Conservation (phyloP, 2,888 invertebrate species). For the Xiphydria camelus region DNA sequence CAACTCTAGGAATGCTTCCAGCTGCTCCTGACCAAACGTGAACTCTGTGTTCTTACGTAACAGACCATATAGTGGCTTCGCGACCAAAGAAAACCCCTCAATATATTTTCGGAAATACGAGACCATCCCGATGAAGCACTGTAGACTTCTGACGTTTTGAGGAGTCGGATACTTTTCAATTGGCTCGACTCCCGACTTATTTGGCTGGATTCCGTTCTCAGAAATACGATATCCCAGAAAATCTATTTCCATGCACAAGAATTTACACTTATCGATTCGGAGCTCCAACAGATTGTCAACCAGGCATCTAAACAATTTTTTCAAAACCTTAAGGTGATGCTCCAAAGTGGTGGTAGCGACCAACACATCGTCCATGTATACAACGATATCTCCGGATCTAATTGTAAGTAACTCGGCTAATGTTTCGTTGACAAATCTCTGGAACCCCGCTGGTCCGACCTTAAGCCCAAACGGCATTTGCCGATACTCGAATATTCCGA, state of each 20-base stretch:
- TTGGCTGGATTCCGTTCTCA: slow-evolving; percentile 20
- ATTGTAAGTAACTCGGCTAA: slow-evolving; percentile 12
- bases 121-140: too few relatives aligned
- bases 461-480: slow-evolving; percentile 15
- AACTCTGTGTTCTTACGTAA: too few relatives aligned
- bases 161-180: too few relatives aligned
- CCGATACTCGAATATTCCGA: slow-evolving; percentile 15
- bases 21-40: too few relatives aligned
- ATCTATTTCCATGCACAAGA: slow-evolving; percentile 21
- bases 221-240: slow-evolving; percentile 26
- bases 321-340: slow-evolving; percentile 11
- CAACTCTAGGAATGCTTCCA: too few relatives aligned
- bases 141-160: too few relatives aligned
- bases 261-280: slow-evolving; percentile 23
- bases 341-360: slow-evolving; percentile 10
- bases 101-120: too few relatives aligned
- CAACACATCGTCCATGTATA: slow-evolving; percentile 15
- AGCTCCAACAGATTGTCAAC: slow-evolving; percentile 13
- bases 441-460: slow-evolving; percentile 8
- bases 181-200: too few relatives aligned
- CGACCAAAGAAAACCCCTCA: too few relatives aligned
- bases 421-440: slow-evolving; percentile 12
- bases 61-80: too few relatives aligned
- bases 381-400: slow-evolving; percentile 4
- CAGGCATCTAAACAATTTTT: slow-evolving; percentile 5